Evolutionary conservation across 2,888 invertebrate species (phyloP).

Genomic region (Eucriotettix oculatus): DNA sequence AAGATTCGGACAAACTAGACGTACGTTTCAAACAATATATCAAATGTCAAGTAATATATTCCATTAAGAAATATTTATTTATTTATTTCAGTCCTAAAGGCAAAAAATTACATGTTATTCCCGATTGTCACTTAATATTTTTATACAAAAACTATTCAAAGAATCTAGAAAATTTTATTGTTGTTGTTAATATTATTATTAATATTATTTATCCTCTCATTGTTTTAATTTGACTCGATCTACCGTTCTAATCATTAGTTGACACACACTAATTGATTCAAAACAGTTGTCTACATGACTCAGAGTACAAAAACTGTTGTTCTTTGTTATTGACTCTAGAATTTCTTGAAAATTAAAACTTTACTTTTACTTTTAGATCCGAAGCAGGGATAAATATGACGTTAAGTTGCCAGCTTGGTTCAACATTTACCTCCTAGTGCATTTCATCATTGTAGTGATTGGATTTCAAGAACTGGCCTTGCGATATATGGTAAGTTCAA

Average conservation of each 20-base stretch:
- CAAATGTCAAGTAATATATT: too few relatives aligned
- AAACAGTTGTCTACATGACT: too few relatives aligned
- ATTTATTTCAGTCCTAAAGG: not conserved
- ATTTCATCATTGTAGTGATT: conserved; percentile 47
- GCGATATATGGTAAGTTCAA: conserved; percentile 37
- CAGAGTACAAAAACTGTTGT: too few relatives aligned
- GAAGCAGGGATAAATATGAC: conserved; percentile 45
- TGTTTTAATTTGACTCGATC: too few relatives aligned
- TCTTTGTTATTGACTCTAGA: too few relatives aligned
- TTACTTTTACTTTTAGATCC: conserved; percentile 4
- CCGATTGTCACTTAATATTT: not conserved
- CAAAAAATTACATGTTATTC: not conserved
- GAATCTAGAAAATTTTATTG: not conserved
- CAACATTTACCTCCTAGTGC: conserved; percentile 44
- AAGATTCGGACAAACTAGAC: conserved; percentile 57
- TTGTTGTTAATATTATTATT: too few relatives aligned
- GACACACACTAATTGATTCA: too few relatives aligned
- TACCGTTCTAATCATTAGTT: too few relatives aligned
- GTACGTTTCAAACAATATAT: conserved; percentile 30
- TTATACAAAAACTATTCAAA: not conserved
- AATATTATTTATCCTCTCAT: too few relatives aligned
- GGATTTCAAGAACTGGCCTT: conserved; percentile 48
- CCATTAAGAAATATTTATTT: too few relatives aligned
- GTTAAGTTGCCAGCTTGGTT: conserved; percentile 47
- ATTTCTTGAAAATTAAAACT: too few relatives aligned